Evolutionary conservation across 2,888 invertebrate species (phyloP).

Genomic region (Heliconius sara): DNA sequence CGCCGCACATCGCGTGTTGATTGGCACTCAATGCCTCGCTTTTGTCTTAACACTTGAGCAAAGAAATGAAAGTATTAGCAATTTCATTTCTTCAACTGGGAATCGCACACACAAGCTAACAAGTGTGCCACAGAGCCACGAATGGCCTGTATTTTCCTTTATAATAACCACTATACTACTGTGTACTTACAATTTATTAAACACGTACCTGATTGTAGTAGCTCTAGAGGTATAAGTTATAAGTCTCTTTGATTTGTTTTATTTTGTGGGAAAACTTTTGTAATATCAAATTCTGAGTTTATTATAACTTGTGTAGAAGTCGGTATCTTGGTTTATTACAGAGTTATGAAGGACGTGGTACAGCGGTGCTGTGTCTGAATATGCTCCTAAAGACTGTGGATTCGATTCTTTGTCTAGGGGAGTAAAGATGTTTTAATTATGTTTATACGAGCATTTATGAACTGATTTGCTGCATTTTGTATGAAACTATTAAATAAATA

Average conservation of each 20-base stretch:
- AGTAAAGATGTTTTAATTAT: no score
- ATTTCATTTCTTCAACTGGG: not conserved
- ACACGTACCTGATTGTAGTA: not conserved
- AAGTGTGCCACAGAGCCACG: no score
- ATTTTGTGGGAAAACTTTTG: conserved; percentile 15
- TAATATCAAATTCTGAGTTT: conserved; percentile 20
- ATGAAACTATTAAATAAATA: no score
- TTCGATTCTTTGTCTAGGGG: no score
- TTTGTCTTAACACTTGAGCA: not conserved
- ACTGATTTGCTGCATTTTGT: no score
- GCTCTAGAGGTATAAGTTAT: not conserved
- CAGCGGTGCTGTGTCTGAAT: not conserved
- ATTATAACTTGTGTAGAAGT: conserved; percentile 17
- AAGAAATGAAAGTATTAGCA: not conserved
- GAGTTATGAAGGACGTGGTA: not conserved
- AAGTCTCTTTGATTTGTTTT: conserved; percentile 1
- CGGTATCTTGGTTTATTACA: not conserved
- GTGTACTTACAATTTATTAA: not conserved
- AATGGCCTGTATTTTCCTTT: no score
- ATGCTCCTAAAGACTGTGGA: no score
- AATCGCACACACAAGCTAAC: not conserved
- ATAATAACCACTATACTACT: not conserved
- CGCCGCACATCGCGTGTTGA: no score
- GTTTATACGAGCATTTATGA: no score
- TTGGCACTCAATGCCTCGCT: not conserved